phyloP scores from a whole-genome alignment of 1,140 invertebrate genomes.

The Meteorus sp. region DNA sequence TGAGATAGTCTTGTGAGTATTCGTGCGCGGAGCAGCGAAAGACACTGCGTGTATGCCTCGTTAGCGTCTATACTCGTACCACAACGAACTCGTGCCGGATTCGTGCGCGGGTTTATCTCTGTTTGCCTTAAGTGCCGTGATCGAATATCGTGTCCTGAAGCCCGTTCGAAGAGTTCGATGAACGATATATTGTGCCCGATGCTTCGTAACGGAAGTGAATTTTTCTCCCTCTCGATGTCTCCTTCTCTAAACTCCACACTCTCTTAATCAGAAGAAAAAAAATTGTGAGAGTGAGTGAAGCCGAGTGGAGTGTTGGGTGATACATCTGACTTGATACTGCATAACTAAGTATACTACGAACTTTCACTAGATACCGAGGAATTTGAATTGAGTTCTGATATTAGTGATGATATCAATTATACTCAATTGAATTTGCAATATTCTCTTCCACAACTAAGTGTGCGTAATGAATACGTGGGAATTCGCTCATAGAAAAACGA shows the following conservation, averaged over 20 bases:
- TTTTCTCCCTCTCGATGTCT: no score
- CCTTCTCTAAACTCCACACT: no score
- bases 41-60: conserved; percentile 36
- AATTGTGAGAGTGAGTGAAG: no score
- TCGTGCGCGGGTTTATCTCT: conserved; percentile 37
- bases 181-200: conserved; percentile 18
- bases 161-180: conserved; percentile 24
- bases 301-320: conserved; percentile 7
- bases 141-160: conserved; percentile 36
- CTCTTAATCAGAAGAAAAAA: no score
- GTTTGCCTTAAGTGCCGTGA: conserved; percentile 43
- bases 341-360: neutral
- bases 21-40: conserved; percentile 44
- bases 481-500: no score
- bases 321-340: conserved; percentile 5
- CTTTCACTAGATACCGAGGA: neutral
- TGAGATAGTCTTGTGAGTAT: conserved; percentile 47
- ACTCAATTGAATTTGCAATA: no score
- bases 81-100: conserved; percentile 23
- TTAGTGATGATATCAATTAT: neutral
- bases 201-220: conserved; percentile 18
- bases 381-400: no score
- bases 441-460: neutral
- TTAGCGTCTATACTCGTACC: conserved; percentile 35
- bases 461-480: no score